Base-by-base conservation (phyloP, 2,888 invertebrate genomes). In the Rhamphomyia laevipes region DNA sequence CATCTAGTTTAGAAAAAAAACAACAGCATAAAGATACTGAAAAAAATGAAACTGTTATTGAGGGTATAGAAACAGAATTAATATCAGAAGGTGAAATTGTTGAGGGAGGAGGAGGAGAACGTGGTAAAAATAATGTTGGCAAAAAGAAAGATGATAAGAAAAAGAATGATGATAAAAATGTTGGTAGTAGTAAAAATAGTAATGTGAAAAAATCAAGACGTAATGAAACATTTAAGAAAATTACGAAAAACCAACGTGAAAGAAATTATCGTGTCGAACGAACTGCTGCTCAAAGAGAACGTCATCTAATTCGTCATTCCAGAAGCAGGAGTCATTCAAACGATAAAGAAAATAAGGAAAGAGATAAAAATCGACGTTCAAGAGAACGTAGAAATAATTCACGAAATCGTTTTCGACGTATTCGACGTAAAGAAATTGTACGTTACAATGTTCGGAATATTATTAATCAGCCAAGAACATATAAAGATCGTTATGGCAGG, bases 391-490 rank as follows among this genome's bases (percentile, higher is more conserved):
- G 56, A 15, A 58, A 51, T 31, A n/a, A 53, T 55, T n/a, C 54
- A 55, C 18, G 55, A 40, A 17, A 44, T 43, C 49, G 48, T 13
- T 49, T 48, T 27, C 55, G 60, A 43, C 62, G 65, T 3, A 59
- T 78, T 48, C 86, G 82, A 61, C 75, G 87, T 15, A 83, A 86
- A 61, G 89, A 90, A 61, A 70, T 91, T 45, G 85, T 84, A 59
- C 76, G 90, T 4, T 91, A 91, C 65, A 84, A 89, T 71, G 89
- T 90, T 11, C 75, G 90, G 38, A 81, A 83, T 53, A 72, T 90
- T 35, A 82, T 90, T 10, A 55, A 60, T 5, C 64, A 66, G 40
- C 78, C 81, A 0, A 72, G 77, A 50, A 73, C 75, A 33, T 73
- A 77, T 48, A 86, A 83, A 67, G 87, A 88, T 67, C 78, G 83